A percentile compares a stretch with the other conserved stretches of the same genome.
These are phyloP conservation scores for Odontamblyopus rebecca DNA, from an alignment of 2,797 vertebrate species.

Conservation along the genomic window DNA sequence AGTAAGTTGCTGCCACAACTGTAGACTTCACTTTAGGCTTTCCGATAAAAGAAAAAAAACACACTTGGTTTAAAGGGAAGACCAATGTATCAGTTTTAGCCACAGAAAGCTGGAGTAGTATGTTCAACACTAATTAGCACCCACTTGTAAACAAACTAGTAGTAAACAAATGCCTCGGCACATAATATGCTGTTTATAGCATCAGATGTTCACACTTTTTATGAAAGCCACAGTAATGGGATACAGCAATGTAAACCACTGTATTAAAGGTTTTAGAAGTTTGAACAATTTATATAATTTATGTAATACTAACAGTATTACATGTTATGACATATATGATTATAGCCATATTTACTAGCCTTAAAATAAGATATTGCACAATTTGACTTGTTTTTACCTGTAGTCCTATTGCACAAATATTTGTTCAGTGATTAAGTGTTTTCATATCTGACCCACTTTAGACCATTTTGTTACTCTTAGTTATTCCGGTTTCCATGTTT, in stretches of 20 bases:
- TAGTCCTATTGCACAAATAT: not conserved
- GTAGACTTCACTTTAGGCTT: constrained; percentile 23
- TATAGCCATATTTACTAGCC: not conserved
- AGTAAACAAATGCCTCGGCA: constrained; percentile 43
- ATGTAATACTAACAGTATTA: not conserved
- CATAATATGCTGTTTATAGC: constrained; percentile 47
- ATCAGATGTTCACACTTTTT: constrained; percentile 20
- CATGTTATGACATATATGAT: not conserved
- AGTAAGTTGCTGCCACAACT: constrained; percentile 31
- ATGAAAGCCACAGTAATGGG: not conserved
- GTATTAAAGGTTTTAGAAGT: not conserved
- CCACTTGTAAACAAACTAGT: constrained; percentile 22
- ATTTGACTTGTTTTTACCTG: not conserved
- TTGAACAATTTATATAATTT: not conserved
- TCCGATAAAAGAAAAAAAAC: not conserved
- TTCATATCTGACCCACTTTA: constrained; percentile 20
- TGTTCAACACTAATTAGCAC: constrained; percentile 49
- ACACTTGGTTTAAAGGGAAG: constrained; percentile 19
- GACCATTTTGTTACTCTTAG: constrained; percentile 35
- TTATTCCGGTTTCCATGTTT: constrained; percentile 28
- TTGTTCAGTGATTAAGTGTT: constrained; percentile 14
- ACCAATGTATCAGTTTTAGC: constrained; percentile 17
- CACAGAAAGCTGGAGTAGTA: constrained; percentile 26
- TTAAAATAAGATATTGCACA: not conserved
- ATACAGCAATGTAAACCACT: not conserved